Percentiles rank a stretch among this genome's conserved stretches.
These are phyloP conservation scores for Osmoderma eremita DNA, from an alignment of 2,888 invertebrate species.

Conservation along the genomic window DNA sequence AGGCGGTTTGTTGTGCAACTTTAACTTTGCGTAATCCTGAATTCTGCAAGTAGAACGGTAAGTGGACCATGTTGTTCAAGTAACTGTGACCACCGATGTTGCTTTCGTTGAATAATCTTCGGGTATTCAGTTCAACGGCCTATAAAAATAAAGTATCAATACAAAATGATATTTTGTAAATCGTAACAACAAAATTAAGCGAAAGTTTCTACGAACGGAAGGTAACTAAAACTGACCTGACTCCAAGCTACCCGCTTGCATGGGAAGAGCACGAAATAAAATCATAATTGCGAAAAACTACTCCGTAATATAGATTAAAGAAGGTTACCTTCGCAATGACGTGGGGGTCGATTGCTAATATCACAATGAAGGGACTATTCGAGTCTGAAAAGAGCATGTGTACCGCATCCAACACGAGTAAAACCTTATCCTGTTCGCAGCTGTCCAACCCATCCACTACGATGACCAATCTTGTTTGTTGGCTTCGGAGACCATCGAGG, in stretches of 20 bases:
- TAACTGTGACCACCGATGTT: constrained; percentile 96
- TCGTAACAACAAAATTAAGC: constrained; percentile 37
- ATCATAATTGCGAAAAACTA: background rate
- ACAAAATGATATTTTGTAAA: too few species aligned
- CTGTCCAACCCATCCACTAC: constrained; percentile 98
- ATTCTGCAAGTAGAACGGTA: constrained; percentile 98
- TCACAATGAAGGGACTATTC: constrained; percentile 93
- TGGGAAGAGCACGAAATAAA: constrained; percentile 43
- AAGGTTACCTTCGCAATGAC: constrained; percentile 91
- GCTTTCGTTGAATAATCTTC: constrained; percentile 87
- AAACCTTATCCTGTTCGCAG: constrained; percentile 96
- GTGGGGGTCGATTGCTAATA: constrained; percentile 98
- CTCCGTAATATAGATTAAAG: background rate
- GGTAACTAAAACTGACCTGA: constrained; percentile 67
- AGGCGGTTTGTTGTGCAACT: constrained; percentile 80
- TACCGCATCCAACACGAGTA: constrained; percentile 92
- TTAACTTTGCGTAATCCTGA: constrained; percentile 91
- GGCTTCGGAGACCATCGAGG: constrained; percentile 91
- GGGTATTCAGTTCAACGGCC: constrained; percentile 91
- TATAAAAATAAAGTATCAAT: too few species aligned
- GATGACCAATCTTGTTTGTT: constrained; percentile 94
- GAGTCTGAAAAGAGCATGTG: constrained; percentile 95
- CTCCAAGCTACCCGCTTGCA: constrained; percentile 72
- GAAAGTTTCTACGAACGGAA: constrained; percentile 7
- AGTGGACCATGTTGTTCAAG: constrained; percentile 93